Conservation (phyloP, 2,888 invertebrate genomes). For the Tryphoninae sp. region DNA sequence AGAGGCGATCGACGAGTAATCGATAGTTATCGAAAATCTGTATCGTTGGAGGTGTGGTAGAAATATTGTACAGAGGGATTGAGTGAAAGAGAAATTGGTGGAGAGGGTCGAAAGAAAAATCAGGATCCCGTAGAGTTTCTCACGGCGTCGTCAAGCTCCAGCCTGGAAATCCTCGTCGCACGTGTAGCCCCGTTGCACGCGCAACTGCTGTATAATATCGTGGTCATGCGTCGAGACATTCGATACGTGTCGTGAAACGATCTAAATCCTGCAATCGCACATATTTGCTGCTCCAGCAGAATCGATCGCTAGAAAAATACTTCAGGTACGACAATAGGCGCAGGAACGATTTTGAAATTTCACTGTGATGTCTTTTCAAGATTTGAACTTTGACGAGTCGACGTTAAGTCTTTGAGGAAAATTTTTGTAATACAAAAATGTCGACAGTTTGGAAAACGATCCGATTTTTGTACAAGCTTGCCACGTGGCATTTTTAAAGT, state of each 20-base stretch:
- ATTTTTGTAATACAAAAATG: background rate
- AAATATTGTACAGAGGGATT: conserved; percentile 1
- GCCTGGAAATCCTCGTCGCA: conserved; percentile 53
- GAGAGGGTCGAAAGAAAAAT: conserved; percentile 46
- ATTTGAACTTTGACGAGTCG: too few relatives aligned
- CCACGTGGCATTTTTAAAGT: background rate
- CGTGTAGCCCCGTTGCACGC: conserved; percentile 55
- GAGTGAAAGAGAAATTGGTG: background rate
- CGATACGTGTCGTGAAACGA: background rate
- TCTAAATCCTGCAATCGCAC: background rate
- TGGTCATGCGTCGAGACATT: conserved; percentile 35
- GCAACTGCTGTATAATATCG: conserved; percentile 33
- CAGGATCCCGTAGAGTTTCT: conserved; percentile 53
- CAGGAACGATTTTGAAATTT: too few relatives aligned
- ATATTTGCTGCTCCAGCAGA: background rate
- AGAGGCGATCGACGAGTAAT: too few relatives aligned
- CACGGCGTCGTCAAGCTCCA: conserved; percentile 32
- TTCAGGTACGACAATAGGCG: too few relatives aligned
- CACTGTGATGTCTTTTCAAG: too few relatives aligned
- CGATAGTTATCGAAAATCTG: too few relatives aligned
- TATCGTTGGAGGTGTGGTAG: background rate
- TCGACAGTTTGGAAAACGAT: background rate
- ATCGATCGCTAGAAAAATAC: too few relatives aligned
- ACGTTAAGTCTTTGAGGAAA: too few relatives aligned
- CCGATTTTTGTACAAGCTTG: background rate